phyloP scores from a whole-genome alignment of 2,113 vertebrate genomes.

The Charadrius vociferus region DNA sequence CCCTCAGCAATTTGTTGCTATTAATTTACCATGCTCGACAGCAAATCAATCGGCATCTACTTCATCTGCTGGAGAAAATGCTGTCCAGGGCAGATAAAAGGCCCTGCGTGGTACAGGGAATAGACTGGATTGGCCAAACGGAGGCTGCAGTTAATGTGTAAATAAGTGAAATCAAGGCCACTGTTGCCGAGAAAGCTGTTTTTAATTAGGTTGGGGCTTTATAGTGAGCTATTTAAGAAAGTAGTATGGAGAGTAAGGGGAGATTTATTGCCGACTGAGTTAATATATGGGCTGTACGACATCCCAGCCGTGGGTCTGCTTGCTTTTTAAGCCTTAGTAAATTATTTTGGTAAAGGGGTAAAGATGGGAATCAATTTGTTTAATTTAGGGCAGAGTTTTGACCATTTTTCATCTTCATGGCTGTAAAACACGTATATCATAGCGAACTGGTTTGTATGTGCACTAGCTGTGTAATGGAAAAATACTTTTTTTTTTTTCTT shows the following conservation, averaged over 20 bases:
- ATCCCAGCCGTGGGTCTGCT: conserved; percentile 52
- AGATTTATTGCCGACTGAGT: conserved; percentile 70
- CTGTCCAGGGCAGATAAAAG: conserved; percentile 87
- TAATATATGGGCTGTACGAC: conserved; percentile 57
- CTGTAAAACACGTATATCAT: background rate
- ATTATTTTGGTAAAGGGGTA: conserved; percentile 60
- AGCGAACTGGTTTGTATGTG: background rate
- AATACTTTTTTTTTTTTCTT: background rate
- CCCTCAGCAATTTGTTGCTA: conserved; percentile 90
- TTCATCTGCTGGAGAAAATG: conserved; percentile 86
- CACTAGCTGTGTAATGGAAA: background rate
- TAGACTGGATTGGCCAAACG: conserved; percentile 80
- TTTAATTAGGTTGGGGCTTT: conserved; percentile 84
- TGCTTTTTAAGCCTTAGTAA: conserved; percentile 55
- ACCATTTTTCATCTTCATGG: background rate
- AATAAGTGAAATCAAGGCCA: conserved; percentile 87
- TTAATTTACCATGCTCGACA: conserved; percentile 92
- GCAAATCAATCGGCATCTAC: conserved; percentile 94
- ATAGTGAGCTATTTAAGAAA: conserved; percentile 76
- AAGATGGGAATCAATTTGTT: conserved; percentile 57
- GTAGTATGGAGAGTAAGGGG: conserved; percentile 50
- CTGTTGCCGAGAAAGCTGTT: conserved; percentile 80
- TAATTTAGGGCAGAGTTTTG: conserved; percentile 55
- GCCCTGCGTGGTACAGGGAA: conserved; percentile 75
- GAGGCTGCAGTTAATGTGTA: conserved; percentile 86